Conservation (phyloP, 2,113 vertebrate species). For the Aptenodytes patagonicus region DNA sequence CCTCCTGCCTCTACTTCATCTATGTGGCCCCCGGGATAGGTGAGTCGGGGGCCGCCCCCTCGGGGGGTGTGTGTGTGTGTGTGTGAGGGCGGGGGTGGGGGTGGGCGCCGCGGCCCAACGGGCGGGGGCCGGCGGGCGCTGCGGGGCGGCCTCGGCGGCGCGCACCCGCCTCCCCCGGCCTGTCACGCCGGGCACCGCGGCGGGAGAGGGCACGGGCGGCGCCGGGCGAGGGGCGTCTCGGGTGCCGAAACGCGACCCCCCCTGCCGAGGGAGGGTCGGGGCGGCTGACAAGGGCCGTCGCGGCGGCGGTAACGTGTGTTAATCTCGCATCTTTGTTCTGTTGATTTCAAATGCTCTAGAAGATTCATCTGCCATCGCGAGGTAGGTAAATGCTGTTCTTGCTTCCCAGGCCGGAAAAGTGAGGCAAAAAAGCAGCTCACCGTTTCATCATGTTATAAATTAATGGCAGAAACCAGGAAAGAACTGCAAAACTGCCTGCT, state of each 20-base stretch:
- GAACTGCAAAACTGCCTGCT: background rate
- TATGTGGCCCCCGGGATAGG: too few relatives aligned
- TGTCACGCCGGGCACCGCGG: background rate
- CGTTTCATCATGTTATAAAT: background rate
- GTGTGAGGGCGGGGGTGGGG: too few relatives aligned
- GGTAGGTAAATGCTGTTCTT: background rate
- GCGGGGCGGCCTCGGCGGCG: background rate
- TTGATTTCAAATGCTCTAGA: slow-evolving; percentile 18
- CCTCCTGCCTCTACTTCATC: slow-evolving; percentile 95
- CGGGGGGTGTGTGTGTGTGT: too few relatives aligned
- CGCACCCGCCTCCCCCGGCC: background rate
- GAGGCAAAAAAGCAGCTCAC: background rate
- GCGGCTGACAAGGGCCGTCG: background rate
- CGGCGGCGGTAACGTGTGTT: background rate
- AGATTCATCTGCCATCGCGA: slow-evolving; percentile 24
- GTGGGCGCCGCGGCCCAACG: too few relatives aligned
- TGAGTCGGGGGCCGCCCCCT: too few relatives aligned
- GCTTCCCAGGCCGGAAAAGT: background rate
- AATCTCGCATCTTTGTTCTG: slow-evolving; percentile 24
- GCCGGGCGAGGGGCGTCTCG: background rate
- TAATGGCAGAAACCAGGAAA: background rate
- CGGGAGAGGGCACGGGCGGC: background rate
- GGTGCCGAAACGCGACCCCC: background rate
- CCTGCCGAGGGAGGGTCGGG: background rate
- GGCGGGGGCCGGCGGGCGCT: too few relatives aligned